Percentiles rank a stretch among this genome's conserved stretches.
Conservation (phyloP, 2,888 invertebrate genomes). For the Cryptosula pallasiana region DNA sequence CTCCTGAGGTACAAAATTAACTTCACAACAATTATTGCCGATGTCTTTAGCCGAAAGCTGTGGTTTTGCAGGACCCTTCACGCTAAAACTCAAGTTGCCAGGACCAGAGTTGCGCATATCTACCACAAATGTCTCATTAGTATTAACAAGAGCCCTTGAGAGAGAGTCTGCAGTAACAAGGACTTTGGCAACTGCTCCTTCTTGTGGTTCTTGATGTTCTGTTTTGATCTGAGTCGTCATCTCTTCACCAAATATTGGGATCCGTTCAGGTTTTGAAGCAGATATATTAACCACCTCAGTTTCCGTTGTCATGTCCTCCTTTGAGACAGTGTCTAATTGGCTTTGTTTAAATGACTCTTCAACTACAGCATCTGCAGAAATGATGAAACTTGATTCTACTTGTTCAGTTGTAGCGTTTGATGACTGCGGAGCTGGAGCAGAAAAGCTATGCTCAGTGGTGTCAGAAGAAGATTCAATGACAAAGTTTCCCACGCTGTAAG, state of each 20-base stretch:
- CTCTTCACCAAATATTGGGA: not conserved
- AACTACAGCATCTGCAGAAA: not conserved
- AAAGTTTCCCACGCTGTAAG: not conserved
- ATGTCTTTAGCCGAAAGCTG: not conserved
- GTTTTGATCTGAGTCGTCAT: not conserved
- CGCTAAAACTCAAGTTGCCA: constrained; percentile 59
- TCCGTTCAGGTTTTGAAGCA: too few relatives aligned
- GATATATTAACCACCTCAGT: not conserved
- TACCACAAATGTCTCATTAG: constrained; percentile 65
- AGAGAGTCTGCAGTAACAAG: not conserved
- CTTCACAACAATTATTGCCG: not conserved
- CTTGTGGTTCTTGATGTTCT: not conserved
- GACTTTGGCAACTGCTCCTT: not conserved
- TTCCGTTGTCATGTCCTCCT: not conserved
- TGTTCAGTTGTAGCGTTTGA: too few relatives aligned
- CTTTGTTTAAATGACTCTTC: not conserved
- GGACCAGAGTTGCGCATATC: constrained; percentile 66
- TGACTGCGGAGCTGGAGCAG: not conserved
- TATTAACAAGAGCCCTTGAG: constrained; percentile 52
- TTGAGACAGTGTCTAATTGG: not conserved
- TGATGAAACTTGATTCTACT: not conserved
- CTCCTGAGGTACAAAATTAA: constrained; percentile 61
- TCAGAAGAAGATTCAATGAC: not conserved
- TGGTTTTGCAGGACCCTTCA: constrained; percentile 47
- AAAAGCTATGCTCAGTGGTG: not conserved